Evolutionary conservation across 2,888 invertebrate genomes (phyloP).

Genomic region (Andrena marginata): DNA sequence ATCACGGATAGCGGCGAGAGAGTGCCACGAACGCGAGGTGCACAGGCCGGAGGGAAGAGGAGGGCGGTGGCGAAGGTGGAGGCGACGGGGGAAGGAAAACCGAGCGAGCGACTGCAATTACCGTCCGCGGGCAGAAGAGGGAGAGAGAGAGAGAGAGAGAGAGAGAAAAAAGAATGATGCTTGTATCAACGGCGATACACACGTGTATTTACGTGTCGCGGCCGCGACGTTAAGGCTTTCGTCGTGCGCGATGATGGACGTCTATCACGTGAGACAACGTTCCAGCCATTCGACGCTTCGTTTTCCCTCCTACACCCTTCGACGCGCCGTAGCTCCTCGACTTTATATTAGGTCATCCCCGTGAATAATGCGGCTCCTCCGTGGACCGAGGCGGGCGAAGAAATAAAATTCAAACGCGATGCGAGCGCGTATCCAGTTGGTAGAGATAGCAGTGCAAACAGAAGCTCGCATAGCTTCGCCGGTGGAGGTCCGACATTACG

Average conservation of each 20-base stretch:
- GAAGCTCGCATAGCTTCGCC: background rate
- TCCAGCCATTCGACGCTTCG: constrained; percentile 25
- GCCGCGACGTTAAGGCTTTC: constrained; percentile 65
- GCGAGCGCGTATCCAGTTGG: background rate
- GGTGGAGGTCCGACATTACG: too few species aligned
- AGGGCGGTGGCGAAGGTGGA: background rate
- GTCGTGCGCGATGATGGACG: constrained; percentile 72
- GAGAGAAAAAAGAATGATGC: constrained; percentile 55
- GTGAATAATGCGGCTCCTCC: background rate
- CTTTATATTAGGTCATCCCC: background rate
- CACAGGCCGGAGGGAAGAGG: background rate
- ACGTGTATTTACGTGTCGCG: constrained; percentile 69
- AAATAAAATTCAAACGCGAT: background rate
- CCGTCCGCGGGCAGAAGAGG: constrained; percentile 43
- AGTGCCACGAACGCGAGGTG: background rate
- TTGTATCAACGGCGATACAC: constrained; percentile 68
- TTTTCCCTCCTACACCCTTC: constrained; percentile 3
- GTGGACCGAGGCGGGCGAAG: background rate
- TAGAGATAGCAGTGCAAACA: background rate
- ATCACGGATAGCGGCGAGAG: constrained; percentile 56
- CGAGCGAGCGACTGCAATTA: constrained; percentile 69
- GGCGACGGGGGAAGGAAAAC: constrained; percentile 44
- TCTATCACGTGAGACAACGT: constrained; percentile 76
- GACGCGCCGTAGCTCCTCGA: constrained; percentile 1
- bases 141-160: background rate